phyloP scores from a whole-genome alignment of 2,113 vertebrate species.

The Oreotrochilus melanogaster region DNA sequence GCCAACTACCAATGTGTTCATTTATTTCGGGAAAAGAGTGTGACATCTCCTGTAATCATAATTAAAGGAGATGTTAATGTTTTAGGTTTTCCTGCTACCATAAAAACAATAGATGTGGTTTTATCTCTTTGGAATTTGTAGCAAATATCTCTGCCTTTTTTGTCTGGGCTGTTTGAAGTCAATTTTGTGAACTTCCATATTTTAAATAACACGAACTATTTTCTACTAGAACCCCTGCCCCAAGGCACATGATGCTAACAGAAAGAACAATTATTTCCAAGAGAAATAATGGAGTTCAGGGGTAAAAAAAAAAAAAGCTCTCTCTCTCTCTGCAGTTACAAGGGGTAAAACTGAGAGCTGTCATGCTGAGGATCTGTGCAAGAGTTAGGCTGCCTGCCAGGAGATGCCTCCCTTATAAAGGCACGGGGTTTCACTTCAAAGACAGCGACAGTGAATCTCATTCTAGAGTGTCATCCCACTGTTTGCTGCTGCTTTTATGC shows the following conservation, averaged over 20 bases:
- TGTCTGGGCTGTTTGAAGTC: not conserved
- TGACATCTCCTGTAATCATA: not conserved
- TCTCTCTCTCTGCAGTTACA: not conserved
- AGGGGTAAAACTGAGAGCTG: not conserved
- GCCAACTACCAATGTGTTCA: not conserved
- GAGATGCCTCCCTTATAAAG: not conserved
- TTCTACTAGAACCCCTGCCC: not conserved
- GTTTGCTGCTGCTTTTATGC: not conserved
- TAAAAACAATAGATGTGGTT: not conserved
- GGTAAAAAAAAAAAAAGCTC: not conserved
- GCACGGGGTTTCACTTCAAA: not conserved
- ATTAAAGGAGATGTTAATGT: slow-evolving; percentile 2
- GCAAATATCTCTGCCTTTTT: not conserved
- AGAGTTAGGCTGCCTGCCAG: not conserved
- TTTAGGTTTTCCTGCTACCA: not conserved
- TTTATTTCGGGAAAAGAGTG: not conserved
- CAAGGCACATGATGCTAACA: not conserved
- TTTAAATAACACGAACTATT: not conserved
- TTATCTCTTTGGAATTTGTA: slow-evolving; percentile 6
- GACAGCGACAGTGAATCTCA: not conserved
- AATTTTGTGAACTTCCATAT: not conserved
- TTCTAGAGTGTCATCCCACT: not conserved
- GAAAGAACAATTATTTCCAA: not conserved
- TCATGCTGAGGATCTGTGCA: not conserved
- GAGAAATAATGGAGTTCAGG: not conserved